Base-by-base conservation (phyloP, 2,113 vertebrate genomes). In the Hypocryptadius cinnamomeus region DNA sequence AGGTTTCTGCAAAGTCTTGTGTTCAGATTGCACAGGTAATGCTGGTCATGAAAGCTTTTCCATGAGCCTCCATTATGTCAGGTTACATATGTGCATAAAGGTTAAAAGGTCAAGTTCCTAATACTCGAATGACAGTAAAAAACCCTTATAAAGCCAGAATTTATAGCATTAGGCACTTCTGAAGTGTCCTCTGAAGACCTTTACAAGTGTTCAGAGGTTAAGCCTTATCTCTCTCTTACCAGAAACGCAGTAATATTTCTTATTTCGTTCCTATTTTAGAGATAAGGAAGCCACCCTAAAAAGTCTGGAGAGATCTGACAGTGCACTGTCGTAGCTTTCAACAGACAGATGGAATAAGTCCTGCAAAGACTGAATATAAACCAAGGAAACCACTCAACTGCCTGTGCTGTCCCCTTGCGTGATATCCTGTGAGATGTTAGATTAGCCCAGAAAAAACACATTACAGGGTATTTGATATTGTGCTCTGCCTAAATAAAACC, bases 401-500 rank as follows among this genome's bases (percentile, higher is more conserved):
- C 33, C n/a, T 64, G 31, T 72, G 83, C 77, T 65, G 45, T 96
- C 83, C 78, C 33, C 50, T 53, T 77, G 86, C 0, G 0, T 65
- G 61, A 35, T 70, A 50, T 85, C 85, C 86, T 56, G 2, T 8
- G 70, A 85, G 73, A 82, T 54, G 15, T 47, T 51, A 71, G 76
- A 94, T 87, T 79, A 87, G 68, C 70, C 57, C 45, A 59, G 63
- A 73, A 89, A 93, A 45, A 91, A 54, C 61, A 53, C 48, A 20
- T 74, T 90, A 50, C 59, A 61, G 24, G 30, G 7, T 81, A 61
- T 94, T 70, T 87, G 61, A 79, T 94, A 65, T 2, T 71, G 50
- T 93, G 45, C 81, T 92, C 57, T 33, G 50, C 63, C 83, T 93
- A 85, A 94, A 54, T 63, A 92, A 90, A 57, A 83, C 86, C 60